Evolutionary conservation across 1,140 invertebrate genomes (phyloP), one percentile per base, ranked within the genome.

Genomic region (Ceratoteleas bidentatus): DNA sequence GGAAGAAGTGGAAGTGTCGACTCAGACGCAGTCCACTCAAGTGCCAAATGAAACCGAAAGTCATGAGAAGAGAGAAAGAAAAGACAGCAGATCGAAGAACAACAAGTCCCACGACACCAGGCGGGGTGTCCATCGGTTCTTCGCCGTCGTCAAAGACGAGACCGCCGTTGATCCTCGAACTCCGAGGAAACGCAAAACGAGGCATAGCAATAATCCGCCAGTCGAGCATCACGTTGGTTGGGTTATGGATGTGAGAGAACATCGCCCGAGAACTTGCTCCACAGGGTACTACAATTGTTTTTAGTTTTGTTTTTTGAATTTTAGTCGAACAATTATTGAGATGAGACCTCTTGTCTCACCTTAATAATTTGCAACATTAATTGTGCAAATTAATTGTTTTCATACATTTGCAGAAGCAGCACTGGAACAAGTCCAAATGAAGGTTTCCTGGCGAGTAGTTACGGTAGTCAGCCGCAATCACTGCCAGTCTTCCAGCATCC

Each of bases 221-320:
- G 93, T 97, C 47, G 98, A 99, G 88, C 95, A 97, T 87, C 98
- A 99, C 87, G 97, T 99, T 43, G 99, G 98, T 16, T 99, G 98
- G 98, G 95, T 99, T 75, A 95, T 98, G 93, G 98, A 98, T 89
- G 94, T 95, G 5, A 94, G 95, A 84, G 96, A 97, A 87, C 96
- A 97, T 89, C 91, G 95, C 14, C 93, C 94, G 8, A 91, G 95
- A 70, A 97, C 95, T 15, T 94, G 95, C 69, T 96, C 96, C 70
- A 93, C 94, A 7, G 94, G 94, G 94, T 95, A 87, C 85, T n/a
- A n/a, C n/a, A n/a, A n/a, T n/a, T n/a, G n/a, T n/a, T n/a, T n/a
- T n/a, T n/a, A n/a, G n/a, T n/a, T n/a, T n/a, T n/a, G n/a, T n/a
- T n/a, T n/a, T n/a, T n/a, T n/a, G n/a, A n/a, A n/a, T n/a, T n/a